Base-by-base conservation (phyloP, 1,140 invertebrate species). In the Octopus bimaculoides region DNA sequence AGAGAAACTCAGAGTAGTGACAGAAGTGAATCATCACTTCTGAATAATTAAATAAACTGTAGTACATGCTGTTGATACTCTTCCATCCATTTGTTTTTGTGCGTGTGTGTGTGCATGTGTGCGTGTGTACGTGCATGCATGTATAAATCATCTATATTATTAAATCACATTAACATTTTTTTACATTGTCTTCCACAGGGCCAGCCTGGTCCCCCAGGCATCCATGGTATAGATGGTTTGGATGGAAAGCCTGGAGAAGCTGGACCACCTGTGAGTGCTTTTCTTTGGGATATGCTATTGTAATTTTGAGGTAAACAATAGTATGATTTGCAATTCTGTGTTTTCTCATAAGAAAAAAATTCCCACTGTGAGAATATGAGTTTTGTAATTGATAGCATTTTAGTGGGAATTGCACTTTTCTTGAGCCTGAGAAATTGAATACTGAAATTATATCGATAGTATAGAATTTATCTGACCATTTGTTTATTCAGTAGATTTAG, bases 201-300 rank as follows among this genome's bases (percentile, higher is more conserved):
- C 3, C 66, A 71, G 66, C 66, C 66, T 71, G 66, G 66, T 8
- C 66, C 66, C 17, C 66, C 66, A 71, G 74, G 74, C 26, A 75
- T 75, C 14, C 26, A 52, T 75, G 74, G 74, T 75, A 52, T 52
- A 14, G 52, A 75, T 52, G 81, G 81, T 17, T 17, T 56, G 14
- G 69, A 75, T 78, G 81, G 81, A 78, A 53, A 66, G 53, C 61
- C n/a, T 69, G 81, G 81, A 52, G 53, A 41, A 26, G 75, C 52
- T 69, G 81, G 81, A 78, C 26, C 54, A 26, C 56, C 79, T 76
- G 81, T 80, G 54, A 55, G 56, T 54, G 55, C 77, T 20, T 75
- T 75, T 75, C 74, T 75, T 75, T 75, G 74, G 81, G 81, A 52
- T 71, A 61, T 75, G 61, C 79, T 69, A 80, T 77, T 66, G 52